phyloP scores from a whole-genome alignment of 2,797 vertebrate species.

The Chanos chanos region DNA sequence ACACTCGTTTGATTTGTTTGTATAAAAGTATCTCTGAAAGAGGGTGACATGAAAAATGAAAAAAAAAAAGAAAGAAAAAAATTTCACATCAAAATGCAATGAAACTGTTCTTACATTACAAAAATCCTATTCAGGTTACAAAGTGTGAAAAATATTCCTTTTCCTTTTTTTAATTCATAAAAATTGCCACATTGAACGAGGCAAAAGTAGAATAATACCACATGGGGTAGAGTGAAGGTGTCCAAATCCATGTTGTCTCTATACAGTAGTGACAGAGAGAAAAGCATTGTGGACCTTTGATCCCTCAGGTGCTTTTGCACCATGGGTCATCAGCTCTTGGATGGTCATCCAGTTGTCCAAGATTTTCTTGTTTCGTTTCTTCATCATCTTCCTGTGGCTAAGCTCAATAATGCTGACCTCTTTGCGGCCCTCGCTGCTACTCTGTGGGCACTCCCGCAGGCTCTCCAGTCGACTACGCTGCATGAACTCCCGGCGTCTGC shows the following conservation, averaged over 20 bases:
- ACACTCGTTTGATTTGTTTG: slow-evolving; percentile 60
- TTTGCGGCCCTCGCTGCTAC: slow-evolving; percentile 83
- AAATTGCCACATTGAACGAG: slow-evolving; percentile 99
- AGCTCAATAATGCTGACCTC: slow-evolving; percentile 94
- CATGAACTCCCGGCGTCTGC: slow-evolving; percentile 90
- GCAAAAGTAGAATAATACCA: slow-evolving; percentile 89
- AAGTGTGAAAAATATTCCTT: slow-evolving; percentile 90
- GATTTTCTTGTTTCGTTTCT: slow-evolving; percentile 97
- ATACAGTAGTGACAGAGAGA: slow-evolving; percentile 98
- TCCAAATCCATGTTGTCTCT: slow-evolving; percentile 47
- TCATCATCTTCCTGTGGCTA: slow-evolving; percentile 99
- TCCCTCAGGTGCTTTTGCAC: slow-evolving; percentile 89
- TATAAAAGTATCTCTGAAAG: slow-evolving; percentile 58
- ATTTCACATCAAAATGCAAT: slow-evolving; percentile 53
- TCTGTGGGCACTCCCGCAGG: slow-evolving; percentile 87
- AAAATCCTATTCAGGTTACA: slow-evolving; percentile 85
- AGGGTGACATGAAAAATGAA: slow-evolving; percentile 52
- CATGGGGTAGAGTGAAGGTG: slow-evolving; percentile 80
- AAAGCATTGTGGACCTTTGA: slow-evolving; percentile 92
- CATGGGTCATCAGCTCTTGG: slow-evolving; percentile 98
- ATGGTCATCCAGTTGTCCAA: slow-evolving; percentile 99
- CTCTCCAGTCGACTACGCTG: slow-evolving; percentile 91
- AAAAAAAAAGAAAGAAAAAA: slow-evolving; percentile 49
- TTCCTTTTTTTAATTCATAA: slow-evolving; percentile 75
- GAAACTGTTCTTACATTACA: slow-evolving; percentile 69